Evolutionary conservation across 2,888 invertebrate species (phyloP), one percentile per base, ranked within the genome.

Genomic region (Microctonus hyperodae): DNA sequence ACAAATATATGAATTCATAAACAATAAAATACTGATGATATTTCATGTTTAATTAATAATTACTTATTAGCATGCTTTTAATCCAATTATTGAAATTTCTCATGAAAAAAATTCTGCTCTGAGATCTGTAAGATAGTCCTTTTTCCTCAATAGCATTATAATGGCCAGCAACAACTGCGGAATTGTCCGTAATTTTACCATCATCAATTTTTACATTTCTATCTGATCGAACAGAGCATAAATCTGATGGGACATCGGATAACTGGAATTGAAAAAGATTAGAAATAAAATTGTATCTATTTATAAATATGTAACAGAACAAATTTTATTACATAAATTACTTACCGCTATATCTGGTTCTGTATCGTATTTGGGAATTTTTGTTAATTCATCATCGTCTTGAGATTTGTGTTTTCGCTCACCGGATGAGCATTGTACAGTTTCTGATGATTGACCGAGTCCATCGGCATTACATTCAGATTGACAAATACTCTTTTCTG

Each of bases 11-110:
- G 40, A 9, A 31, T n/a, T 2, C 11, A 9, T 35, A 6, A 28
- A 9, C 0, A 9, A 33, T 55, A 9, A 31, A 11, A 28, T 28
- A 28, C 28, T 5, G 28, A 3, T 5, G 28, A 7, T 13, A n/a
- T 77, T 57, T 10, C 0, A 53, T 25, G 6, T 11, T 23, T 25
- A 22, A 57, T 6, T 13, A 31, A 56, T 58, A 75, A 85, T 93
- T 90, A 88, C 94, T 91, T 76, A 99, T 98, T 0, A 97, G 87
- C 87, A 96, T 94, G 84, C 95, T 95, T 86, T 99, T 99, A 13
- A 97, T 91, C 98, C 98, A 99, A 84, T 99, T 99, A 84, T 99
- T 99, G 81, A 98, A 97, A 85, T 98, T 99, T 73, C 99, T 88
- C 86, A 99, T 88, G 81, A 93, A 92, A 77, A 95, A 92, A 75